Conservation (phyloP, 1,140 invertebrate genomes). For the Proales similis region DNA sequence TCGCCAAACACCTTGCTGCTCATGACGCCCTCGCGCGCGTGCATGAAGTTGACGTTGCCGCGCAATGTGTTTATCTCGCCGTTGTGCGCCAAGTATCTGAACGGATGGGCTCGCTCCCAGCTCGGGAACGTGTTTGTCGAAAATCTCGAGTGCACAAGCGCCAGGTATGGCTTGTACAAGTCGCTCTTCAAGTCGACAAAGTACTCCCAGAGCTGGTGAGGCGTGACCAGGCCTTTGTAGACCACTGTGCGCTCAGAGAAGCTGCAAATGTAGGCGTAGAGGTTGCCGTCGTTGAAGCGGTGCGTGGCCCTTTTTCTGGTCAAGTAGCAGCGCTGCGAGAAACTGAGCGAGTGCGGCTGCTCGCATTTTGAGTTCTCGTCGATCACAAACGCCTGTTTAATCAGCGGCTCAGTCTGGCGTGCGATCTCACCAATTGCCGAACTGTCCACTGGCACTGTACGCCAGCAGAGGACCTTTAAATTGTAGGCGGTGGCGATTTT, state of each 20-base stretch:
- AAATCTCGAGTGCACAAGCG: slow-evolving; percentile 35
- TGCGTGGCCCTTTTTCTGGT: slow-evolving; percentile 86
- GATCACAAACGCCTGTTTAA: slow-evolving; percentile 64
- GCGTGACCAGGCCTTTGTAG: slow-evolving; percentile 91
- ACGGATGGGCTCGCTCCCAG: slow-evolving; percentile 36
- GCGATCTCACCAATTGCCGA: slow-evolving; percentile 79
- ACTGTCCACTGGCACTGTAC: slow-evolving; percentile 78
- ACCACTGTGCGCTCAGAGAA: slow-evolving; percentile 79
- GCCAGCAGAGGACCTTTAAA: slow-evolving; percentile 77
- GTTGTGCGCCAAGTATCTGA: slow-evolving; percentile 88
- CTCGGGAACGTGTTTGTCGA: slow-evolving; percentile 36
- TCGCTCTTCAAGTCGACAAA: slow-evolving; percentile 66
- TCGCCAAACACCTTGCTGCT: slow-evolving; percentile 70
- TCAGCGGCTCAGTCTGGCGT: slow-evolving; percentile 81
- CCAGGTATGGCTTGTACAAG: slow-evolving; percentile 83
- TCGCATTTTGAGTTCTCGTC: slow-evolving; percentile 7
- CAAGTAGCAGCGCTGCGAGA: slow-evolving; percentile 68
- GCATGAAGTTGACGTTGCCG: slow-evolving; percentile 97
- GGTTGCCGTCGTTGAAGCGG: slow-evolving; percentile 66
- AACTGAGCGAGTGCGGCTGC: not conserved
- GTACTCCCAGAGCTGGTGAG: slow-evolving; percentile 85
- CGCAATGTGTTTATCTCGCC: slow-evolving; percentile 97
- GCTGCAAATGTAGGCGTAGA: slow-evolving; percentile 92
- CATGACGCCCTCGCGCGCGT: slow-evolving; percentile 96
- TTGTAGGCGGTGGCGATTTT: slow-evolving; percentile 70